Percentiles rank a stretch among this genome's conserved stretches.
Conservation (phyloP, 2,888 invertebrate species). For the Eutolmus rufibarbis region DNA sequence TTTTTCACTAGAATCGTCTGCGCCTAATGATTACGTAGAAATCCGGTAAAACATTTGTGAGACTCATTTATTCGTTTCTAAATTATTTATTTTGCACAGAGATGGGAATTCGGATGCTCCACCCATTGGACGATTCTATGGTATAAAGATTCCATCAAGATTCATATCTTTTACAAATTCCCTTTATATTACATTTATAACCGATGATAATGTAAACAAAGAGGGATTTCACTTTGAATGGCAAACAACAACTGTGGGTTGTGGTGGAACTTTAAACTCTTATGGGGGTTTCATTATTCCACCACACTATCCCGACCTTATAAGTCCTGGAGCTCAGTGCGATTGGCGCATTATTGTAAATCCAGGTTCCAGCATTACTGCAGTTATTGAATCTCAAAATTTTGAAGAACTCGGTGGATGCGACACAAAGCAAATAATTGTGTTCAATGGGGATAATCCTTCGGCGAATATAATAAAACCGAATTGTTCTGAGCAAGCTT, state of each 20-base stretch:
- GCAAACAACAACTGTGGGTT: slow-evolving; percentile 74
- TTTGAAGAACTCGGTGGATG: slow-evolving; percentile 71
- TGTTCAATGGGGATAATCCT: slow-evolving; percentile 55
- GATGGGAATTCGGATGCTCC: slow-evolving; percentile 82
- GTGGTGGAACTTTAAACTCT: slow-evolving; percentile 80
- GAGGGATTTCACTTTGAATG: slow-evolving; percentile 77
- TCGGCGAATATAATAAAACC: slow-evolving; percentile 47
- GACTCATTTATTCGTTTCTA: background rate
- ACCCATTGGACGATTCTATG: slow-evolving; percentile 82
- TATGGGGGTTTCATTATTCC: slow-evolving; percentile 80
- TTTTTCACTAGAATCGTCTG: slow-evolving; percentile 70
- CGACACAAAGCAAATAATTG: slow-evolving; percentile 67
- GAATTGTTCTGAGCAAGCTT: background rate
- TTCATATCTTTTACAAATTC: slow-evolving; percentile 80
- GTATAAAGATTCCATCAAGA: slow-evolving; percentile 67
- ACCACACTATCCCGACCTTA: slow-evolving; percentile 82
- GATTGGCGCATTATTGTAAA: slow-evolving; percentile 80
- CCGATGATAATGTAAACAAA: slow-evolving; percentile 70
- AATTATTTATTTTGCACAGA: slow-evolving; percentile 62
- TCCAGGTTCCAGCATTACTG: slow-evolving; percentile 72
- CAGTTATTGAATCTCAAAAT: slow-evolving; percentile 68
- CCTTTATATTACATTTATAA: slow-evolving; percentile 76
- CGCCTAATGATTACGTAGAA: slow-evolving; percentile 75
- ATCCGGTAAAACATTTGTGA: slow-evolving; percentile 66
- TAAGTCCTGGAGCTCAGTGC: slow-evolving; percentile 76